Base-by-base conservation (phyloP, 1,140 invertebrate species). In the Caenorhabditis briggsae region DNA sequence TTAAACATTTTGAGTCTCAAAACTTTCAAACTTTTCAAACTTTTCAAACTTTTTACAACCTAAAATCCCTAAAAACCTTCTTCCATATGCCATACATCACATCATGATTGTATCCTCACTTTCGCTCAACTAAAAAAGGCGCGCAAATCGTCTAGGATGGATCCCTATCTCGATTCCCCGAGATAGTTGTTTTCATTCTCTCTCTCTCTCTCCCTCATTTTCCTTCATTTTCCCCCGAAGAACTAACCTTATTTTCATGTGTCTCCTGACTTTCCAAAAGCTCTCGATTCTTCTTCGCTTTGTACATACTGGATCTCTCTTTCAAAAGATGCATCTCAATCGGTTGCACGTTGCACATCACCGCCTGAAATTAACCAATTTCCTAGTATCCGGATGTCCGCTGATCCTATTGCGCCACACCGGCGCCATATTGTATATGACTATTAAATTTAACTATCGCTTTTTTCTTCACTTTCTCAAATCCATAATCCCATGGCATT, bases 321-420 rank as follows among this genome's bases (percentile, higher is more conserved):
- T 92, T 92, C 23, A 92, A 86, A 59, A 91, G 59, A 55, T 92
- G 90, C 90, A 92, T 92, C 46, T 88, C 87, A 58, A 92, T 92
- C 2, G 91, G 91, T 85, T 92, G 87, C 25, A 92, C 53, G 56
- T 92, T 91, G 84, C 92, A 91, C 43, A 91, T 55, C 2, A 92
- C 88, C 14, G 88, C 90, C 82, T 90, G 92, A 98, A 97, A 95
- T 7, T 61, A 1, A 20, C 16, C 0, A 2, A 16, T 53, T 53
- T 11, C 50, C 16, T 2, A 16, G 16, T 53, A 53, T 53, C 50
- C 50, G 50, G 50, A 53, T 53, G 16, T 53, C 16, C 9, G 5
- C 50, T 5, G 1, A n/a, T n/a, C n/a, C n/a, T n/a, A n/a, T n/a
- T 33, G 33, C 33, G 33, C 33, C 33, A 33, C 33, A 33, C 33